These are phyloP conservation scores for Eretmodus cyanostictus DNA, from an alignment of 2,113 vertebrate genomes.

Conservation along the genomic window DNA sequence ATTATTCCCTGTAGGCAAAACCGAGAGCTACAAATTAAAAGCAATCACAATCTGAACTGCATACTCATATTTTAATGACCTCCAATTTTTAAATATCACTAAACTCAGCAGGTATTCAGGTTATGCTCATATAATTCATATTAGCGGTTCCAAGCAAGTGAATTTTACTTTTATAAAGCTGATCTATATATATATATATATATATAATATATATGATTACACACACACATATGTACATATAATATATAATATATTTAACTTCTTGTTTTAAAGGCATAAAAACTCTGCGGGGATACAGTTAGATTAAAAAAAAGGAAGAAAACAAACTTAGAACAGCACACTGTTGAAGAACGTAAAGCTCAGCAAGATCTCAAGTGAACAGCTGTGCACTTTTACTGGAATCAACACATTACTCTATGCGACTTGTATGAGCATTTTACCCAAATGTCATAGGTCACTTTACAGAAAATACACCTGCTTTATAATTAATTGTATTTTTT, in stretches of 20 bases:
- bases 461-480: conserved; percentile 50
- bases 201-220: neutral
- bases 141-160: neutral
- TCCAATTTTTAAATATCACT: conserved; percentile 8
- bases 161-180: neutral
- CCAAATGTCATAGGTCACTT: conserved; percentile 27
- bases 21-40: conserved; percentile 7
- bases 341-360: neutral
- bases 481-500: conserved; percentile 48
- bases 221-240: neutral
- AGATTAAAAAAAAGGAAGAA: neutral
- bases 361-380: neutral
- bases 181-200: neutral
- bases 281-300: neutral
- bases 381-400: conserved; percentile 19
- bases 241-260: neutral
- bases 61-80: conserved; percentile 24
- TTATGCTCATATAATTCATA: neutral
- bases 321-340: conserved; percentile 35
- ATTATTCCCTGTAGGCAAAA: conserved; percentile 27
- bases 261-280: neutral
- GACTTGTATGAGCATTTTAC: neutral
- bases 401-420: conserved; percentile 11
- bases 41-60: conserved; percentile 21
- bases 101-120: conserved; percentile 15